Base-by-base conservation (phyloP, 2,888 invertebrate species). In the Dryomyza anilis region DNA sequence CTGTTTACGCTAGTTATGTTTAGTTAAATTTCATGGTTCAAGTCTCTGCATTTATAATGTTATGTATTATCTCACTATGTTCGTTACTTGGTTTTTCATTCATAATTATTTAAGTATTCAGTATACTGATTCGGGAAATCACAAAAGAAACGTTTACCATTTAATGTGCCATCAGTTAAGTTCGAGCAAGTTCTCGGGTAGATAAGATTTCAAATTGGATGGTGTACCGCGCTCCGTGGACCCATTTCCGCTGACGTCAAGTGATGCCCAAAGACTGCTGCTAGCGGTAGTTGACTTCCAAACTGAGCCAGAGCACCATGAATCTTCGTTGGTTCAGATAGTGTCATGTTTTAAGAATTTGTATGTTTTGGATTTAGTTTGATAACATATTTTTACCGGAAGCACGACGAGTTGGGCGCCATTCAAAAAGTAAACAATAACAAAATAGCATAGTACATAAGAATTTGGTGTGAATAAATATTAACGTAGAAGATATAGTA, bases 141-240 rank as follows among this genome's bases (percentile, higher is more conserved):
- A 23, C 10, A 19, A 55, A 30, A 19, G 14, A 55, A 19, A 55
- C 55, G 33, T 30, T 55, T 55, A 55, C 55, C 55, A 55, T 55
- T 33, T 55, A 21, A 12, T 55, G 33, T n/a, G 33, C 8, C 33
- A 58, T 87, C 90, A 93, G 88, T 92, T 92, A 81, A 92, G 90
- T 88, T 92, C 93, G 83, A 94, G 89, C 81, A 94, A 89, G 85
- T 94, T 93, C 75, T 91, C 92, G 78, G 94, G 94, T 85, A 94
- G 88, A 87, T 91, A 93, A 76, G 92, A 91, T 86, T 92, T 93
- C 80, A 94, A 89, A 78, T 91, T 91, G 76, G 93, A 92, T 69
- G 93, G 93, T 71, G 93, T 93, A 77, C 91, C 90, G 70, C 93
- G 89, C 82, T 93, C 91, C 78, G 91, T 90, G 14, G 19, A 19